Conservation (phyloP, 2,113 vertebrate genomes). For the Muntiacus muntjak region DNA sequence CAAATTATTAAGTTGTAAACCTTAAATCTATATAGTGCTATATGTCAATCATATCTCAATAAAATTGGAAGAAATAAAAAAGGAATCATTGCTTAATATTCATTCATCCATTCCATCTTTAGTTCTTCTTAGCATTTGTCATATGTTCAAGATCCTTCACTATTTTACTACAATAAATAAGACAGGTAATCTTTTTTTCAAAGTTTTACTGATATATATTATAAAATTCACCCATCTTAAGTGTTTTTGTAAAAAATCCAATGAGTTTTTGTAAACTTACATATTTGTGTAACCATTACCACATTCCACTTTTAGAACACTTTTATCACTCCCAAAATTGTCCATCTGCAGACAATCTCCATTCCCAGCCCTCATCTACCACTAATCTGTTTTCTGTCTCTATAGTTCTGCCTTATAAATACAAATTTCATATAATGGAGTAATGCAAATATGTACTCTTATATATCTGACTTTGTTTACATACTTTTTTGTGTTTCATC, state of each 20-base stretch:
- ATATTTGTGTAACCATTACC: background rate
- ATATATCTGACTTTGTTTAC: background rate
- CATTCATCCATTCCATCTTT: background rate
- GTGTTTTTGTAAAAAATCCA: background rate
- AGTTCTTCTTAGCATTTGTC: background rate
- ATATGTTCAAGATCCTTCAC: background rate
- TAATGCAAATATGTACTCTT: background rate
- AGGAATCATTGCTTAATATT: background rate
- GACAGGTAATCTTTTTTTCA: background rate
- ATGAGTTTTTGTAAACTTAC: background rate
- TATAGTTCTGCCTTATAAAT: background rate
- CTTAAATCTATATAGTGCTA: background rate
- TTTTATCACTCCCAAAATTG: background rate
- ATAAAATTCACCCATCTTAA: background rate
- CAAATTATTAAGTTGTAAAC: background rate
- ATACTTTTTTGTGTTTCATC: background rate
- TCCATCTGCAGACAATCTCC: background rate
- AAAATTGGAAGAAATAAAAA: background rate
- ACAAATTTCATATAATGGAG: background rate
- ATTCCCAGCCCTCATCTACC: background rate
- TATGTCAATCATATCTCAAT: background rate
- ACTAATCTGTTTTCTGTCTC: background rate
- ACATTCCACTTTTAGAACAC: background rate
- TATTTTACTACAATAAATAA: background rate
- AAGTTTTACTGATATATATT: background rate